These are phyloP conservation scores for Trichonephila clavipes DNA, from an alignment of 1,140 invertebrate genomes.

Conservation along the genomic window DNA sequence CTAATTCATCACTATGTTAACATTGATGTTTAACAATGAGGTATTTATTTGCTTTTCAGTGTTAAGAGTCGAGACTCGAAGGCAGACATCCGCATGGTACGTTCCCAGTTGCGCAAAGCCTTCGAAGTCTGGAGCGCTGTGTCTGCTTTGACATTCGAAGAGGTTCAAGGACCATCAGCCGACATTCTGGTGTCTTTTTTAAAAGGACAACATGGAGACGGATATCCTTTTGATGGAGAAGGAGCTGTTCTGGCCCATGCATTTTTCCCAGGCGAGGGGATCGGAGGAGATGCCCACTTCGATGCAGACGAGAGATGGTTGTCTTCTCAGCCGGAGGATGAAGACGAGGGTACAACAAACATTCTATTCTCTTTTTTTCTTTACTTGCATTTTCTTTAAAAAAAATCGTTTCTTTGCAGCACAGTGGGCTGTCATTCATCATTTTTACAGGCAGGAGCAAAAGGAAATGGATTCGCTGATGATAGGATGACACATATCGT, in stretches of 20 bases:
- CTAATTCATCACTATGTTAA: neutral
- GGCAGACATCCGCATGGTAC: conserved; percentile 46
- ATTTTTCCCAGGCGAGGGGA: conserved; percentile 80
- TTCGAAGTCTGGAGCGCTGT: conserved; percentile 78
- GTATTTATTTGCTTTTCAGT: conserved; percentile 42
- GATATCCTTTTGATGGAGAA: conserved; percentile 81
- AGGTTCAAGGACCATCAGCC: conserved; percentile 85
- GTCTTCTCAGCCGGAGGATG: conserved; percentile 47
- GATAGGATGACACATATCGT: too few relatives aligned
- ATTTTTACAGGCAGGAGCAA: neutral
- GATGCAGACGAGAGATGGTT: conserved; percentile 83
- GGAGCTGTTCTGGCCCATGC: conserved; percentile 86
- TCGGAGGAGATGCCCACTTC: conserved; percentile 83
- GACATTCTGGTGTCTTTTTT: conserved; percentile 92
- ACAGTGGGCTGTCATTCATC: neutral
- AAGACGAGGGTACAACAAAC: conserved; percentile 55
- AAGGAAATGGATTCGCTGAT: neutral
- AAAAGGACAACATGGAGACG: conserved; percentile 90
- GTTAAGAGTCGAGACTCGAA: neutral
- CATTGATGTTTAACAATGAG: neutral
- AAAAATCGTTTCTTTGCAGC: neutral
- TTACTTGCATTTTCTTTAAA: neutral
- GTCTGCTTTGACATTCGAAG: conserved; percentile 76
- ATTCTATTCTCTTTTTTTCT: neutral
- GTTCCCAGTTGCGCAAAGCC: conserved; percentile 76